A percentile compares a stretch with the other conserved stretches of the same genome.
Evolutionary conservation across 2,888 invertebrate species (phyloP).

Genomic region (Priocnemis perturbator): DNA sequence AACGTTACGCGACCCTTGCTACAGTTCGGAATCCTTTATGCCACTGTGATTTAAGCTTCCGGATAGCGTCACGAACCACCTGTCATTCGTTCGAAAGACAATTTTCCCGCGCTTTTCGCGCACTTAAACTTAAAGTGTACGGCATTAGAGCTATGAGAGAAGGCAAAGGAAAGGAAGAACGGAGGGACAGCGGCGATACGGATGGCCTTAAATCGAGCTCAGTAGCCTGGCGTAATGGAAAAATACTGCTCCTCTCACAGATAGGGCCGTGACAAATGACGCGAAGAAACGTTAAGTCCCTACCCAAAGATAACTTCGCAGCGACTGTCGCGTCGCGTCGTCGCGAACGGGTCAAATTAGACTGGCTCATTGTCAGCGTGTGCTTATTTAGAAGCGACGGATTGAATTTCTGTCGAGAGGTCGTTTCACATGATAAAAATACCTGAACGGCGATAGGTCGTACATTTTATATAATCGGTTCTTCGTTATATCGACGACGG

Average conservation of each 20-base stretch:
- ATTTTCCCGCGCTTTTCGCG: slow-evolving; percentile 12
- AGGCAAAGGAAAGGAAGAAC: background rate
- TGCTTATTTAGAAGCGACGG: no score
- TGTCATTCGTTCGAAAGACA: no score
- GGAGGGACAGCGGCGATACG: background rate
- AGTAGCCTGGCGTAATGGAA: background rate
- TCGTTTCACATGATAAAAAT: background rate
- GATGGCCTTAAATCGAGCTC: slow-evolving; percentile 8
- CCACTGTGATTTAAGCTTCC: no score
- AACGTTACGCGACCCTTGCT: no score
- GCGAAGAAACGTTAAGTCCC: slow-evolving; percentile 6
- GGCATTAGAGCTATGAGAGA: background rate
- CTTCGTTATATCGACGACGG: no score
- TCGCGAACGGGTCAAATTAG: background rate
- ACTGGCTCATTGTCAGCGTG: no score
- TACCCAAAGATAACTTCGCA: background rate
- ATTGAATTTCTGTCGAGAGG: background rate
- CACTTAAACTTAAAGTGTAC: background rate
- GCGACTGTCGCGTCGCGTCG: background rate
- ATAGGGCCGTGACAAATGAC: slow-evolving; percentile 1
- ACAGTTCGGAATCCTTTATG: background rate
- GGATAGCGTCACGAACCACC: background rate
- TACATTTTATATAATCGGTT: no score
- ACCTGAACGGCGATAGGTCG: background rate
- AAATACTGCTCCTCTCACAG: slow-evolving; percentile 1